These are phyloP conservation scores for Hypselothyrea guttata DNA, from an alignment of 2,888 invertebrate genomes.

Conservation along the genomic window DNA sequence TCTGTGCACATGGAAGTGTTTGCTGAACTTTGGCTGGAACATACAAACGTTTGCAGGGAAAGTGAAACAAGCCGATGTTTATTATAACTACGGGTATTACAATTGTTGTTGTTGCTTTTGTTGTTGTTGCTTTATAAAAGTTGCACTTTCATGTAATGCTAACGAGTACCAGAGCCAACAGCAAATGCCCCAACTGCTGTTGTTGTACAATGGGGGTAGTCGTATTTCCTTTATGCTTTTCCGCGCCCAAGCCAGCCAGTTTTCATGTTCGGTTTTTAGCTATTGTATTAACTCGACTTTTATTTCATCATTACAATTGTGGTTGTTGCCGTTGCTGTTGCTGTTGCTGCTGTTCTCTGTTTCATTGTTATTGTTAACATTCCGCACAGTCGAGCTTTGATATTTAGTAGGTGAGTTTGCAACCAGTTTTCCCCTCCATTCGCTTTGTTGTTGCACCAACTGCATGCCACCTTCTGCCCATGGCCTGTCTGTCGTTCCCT, in stretches of 20 bases:
- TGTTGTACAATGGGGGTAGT: slow-evolving; percentile 63
- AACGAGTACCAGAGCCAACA: slow-evolving; percentile 48
- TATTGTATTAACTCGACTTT: slow-evolving; percentile 75
- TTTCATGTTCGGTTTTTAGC: slow-evolving; percentile 65
- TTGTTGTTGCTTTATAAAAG: slow-evolving; percentile 59
- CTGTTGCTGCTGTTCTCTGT: slow-evolving; percentile 27
- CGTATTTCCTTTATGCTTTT: slow-evolving; percentile 56
- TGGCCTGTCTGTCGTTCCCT: not conserved
- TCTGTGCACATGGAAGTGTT: not conserved
- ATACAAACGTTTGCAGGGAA: slow-evolving; percentile 44
- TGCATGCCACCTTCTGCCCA: not conserved
- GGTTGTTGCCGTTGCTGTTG: slow-evolving; percentile 18
- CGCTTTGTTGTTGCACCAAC: slow-evolving; percentile 18
- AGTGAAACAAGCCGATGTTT: slow-evolving; percentile 69
- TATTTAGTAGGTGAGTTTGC: slow-evolving; percentile 24
- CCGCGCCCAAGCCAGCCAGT: slow-evolving; percentile 29
- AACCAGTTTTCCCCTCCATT: not conserved
- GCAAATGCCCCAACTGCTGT: slow-evolving; percentile 24
- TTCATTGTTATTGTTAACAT: slow-evolving; percentile 72
- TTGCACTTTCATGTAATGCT: slow-evolving; percentile 72
- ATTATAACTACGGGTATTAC: slow-evolving; percentile 62
- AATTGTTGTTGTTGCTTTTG: slow-evolving; percentile 49
- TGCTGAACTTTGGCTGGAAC: slow-evolving; percentile 31
- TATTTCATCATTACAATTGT: slow-evolving; percentile 73
- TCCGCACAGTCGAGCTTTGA: slow-evolving; percentile 50